Base-by-base conservation (phyloP, 2,113 vertebrate genomes). In the Onychostoma macrolepis region DNA sequence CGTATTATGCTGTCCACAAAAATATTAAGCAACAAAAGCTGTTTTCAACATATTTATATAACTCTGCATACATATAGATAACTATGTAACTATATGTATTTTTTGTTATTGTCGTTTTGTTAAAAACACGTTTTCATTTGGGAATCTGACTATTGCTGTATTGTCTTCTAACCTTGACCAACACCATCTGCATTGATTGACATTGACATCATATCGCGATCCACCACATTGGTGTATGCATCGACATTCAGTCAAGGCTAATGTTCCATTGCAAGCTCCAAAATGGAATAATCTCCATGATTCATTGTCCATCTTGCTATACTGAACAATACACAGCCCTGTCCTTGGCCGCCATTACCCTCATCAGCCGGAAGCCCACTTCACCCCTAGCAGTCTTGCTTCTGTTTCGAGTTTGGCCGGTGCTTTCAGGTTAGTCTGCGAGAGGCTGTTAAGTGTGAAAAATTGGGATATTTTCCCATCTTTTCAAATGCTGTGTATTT, bases 401-500 rank as follows among this genome's bases (percentile, higher is more conserved):
- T 38, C 80, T 43, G 53, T 86, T 83, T 28, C 26, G 15, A 56
- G 2, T 61, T 67, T 48, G 17, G 53, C 43, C 2, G 61, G 63
- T 84, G 26, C 30, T 21, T 45, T 80, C n/a, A 69, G 26, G 81
- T 78, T 61, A 36, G 50, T 21, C 80, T 56, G 76, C 1, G 21
- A n/a, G 53, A 56, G 38, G 28, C n/a, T 53, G 26, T 28, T 30
- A 15, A 48, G 65, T 86, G 53, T 30, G 26, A 85, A 76, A 85
- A 50, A 63, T 28, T 24, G 36, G 24, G 11, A 11, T 28, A 48
- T 76, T 72, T 84, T 84, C 48, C 56, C 48, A 77, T 71, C 86
- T 81, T 85, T 53, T 43, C 26, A 56, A 83, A 77, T 43, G 1
- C 43, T 83, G 88, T 90, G 76, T 88, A 83, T 88, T 91, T 91